Percentiles rank a stretch among this genome's conserved stretches.
Conservation (phyloP, 1,140 invertebrate species). For the Camponotus pennsylvanicus region DNA sequence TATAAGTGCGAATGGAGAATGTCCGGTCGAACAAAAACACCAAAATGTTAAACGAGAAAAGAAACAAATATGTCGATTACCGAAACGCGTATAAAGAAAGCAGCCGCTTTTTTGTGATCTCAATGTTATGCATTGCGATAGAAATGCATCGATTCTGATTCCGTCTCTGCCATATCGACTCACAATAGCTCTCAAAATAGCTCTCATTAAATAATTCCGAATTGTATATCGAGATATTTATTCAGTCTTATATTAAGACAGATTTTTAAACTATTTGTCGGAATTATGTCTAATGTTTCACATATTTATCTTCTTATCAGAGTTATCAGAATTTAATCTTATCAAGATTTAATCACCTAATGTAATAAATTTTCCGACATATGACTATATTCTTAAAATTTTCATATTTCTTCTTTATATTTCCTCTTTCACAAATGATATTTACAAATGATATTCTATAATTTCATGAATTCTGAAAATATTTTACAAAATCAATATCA, state of each 20-base stretch:
- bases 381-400: not conserved
- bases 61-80: constrained; percentile 58
- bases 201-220: not conserved
- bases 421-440: too few species aligned
- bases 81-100: constrained; percentile 63
- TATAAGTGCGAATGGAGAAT: constrained; percentile 69
- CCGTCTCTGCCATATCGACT: constrained; percentile 54
- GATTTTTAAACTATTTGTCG: not conserved
- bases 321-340: not conserved
- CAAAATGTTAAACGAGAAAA: constrained; percentile 21
- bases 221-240: not conserved
- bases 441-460: not conserved
- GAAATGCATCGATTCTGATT: constrained; percentile 72
- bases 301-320: not conserved
- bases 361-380: not conserved
- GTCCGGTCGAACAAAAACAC: constrained; percentile 59
- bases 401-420: not conserved
- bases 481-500: not conserved
- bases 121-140: constrained; percentile 52
- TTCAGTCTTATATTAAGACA: constrained; percentile 4
- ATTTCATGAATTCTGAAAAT: constrained; percentile 11
- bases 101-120: constrained; percentile 60
- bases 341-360: not conserved
- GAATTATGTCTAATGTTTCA: not conserved
- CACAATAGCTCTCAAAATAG: not conserved